Evolutionary conservation across 2,888 invertebrate species (phyloP), one percentile per base, ranked within the genome.

Genomic region (Theretra japonica): DNA sequence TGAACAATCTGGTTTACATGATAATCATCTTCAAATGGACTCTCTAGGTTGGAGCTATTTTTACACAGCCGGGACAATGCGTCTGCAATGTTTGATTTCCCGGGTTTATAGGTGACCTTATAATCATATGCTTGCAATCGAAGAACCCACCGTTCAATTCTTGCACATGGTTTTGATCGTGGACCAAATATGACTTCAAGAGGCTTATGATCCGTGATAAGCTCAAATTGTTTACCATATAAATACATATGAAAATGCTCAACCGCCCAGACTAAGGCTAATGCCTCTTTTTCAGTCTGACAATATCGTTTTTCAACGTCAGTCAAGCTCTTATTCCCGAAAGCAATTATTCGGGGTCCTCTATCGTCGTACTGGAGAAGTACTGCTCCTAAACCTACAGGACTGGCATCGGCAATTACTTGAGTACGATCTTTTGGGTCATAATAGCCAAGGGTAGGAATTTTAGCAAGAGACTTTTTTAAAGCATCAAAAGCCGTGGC

Each of bases 111-210:
- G 4, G 28, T 28, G 28, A 58, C 58, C 11, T 58, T 58, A 58
- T 15, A 58, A 15, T 8, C 2, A 57, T 80, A 80, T 0, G 78
- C 19, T 70, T 82, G 80, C 21, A 81, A 59, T 15, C 80, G 23
- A 1, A 80, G 11, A 2, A 79, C 69, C 77, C 79, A 81, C 1
- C 79, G 70, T 56, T 81, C 78, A 6, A 78, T 75, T 19, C 79
- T 30, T 4, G 79, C 80, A 72, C 76, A 80, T 0, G 81, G 79
- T 70, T 77, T 80, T 0, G 79, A 79, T 33, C 72, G 74, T 4
- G 71, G 41, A 11, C 77, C 72, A 65, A 76, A 79, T 68, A 77
- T 60, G 2, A 75, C 48, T 58, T 79, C 76, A 6, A 77, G 30
- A 1, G 77, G 76, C 23, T 77, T 79, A 59, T 77, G 77, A 48